Base-by-base conservation (phyloP, 2,797 vertebrate genomes). In the Bucorvus abyssinicus region DNA sequence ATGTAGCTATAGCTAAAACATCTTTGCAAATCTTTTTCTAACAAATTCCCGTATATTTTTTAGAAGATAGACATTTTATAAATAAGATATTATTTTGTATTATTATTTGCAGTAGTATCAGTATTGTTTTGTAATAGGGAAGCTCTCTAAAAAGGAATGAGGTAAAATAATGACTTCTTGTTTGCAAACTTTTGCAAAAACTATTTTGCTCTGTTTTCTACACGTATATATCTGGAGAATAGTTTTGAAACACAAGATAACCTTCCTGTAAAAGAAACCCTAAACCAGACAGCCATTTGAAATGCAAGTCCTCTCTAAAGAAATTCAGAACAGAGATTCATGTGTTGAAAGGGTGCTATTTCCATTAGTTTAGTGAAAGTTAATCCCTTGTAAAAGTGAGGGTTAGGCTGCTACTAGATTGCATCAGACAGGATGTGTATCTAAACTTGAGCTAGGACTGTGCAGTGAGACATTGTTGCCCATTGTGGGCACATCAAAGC, bases 341-440 rank as follows among this genome's bases (percentile, higher is more conserved):
- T 47, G 18, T 76, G 29, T 71, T 65, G n/a, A 81, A 87, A 91
- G 60, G 4, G 14, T 73, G 18, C 15, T 27, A 8, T 85, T 92
- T 83, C 63, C 36, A 44, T 60, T 50, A 52, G 56, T 92, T 60
- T 34, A 78, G 52, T 71, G 56, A n/a, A 73, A 56, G 79, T 49
- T 93, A 95, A 95, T 92, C 81, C 55, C 61, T 73, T 76, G 76
- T 76, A 70, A 83, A 92, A 90, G 71, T 76, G 71, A 61, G 68
- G 17, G 27, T 69, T 84, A 86, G 38, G 44, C 42, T 55, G 44
- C 49, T 71, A 34, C 56, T 47, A 29, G 64, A 49, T 70, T 67
- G 36, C 56, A 59, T 87, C 75, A 92, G 94, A 84, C 83, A 89
- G 91, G 81, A 87, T 90, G 81, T 71, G 65, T 78, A 2, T 89